Base-by-base conservation (phyloP, 1,140 invertebrate genomes). In the Drosophila asahinai region DNA sequence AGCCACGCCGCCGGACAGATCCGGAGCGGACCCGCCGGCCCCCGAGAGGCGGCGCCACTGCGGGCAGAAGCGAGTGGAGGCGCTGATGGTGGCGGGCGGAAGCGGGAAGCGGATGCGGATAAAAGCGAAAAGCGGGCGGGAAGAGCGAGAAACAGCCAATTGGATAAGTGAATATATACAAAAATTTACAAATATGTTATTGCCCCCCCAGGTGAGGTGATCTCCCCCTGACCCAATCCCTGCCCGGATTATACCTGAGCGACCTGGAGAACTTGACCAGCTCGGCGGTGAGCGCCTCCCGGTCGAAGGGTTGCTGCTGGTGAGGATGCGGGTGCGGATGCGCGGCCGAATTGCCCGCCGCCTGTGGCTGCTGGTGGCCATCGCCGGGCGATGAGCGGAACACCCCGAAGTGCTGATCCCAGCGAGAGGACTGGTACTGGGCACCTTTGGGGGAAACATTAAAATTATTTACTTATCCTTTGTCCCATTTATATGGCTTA, bases 231-330 rank as follows among this genome's bases (percentile, higher is more conserved):
- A 2, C 22, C 22, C 8, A n/a, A n/a, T 22, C 1, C 19, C 54
- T 12, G 9, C 15, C 17, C 30, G 22, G 8, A 58, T 33, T 42
- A 19, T 92, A 93, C 75, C 94, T 94, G 33, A 96, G 92, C 6
- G 94, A 94, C 86, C 95, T 94, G 4, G 96, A 96, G 83, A 96
- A 96, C 61, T 96, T 94, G 59, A 96, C 91, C 72, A 96, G 95
- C 45, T 96, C 95, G 4, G 95, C 94, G 40, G 96, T 97, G 70
- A 97, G 93, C 15, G 95, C 94, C 60, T 95, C 93, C 76, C 96
- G 76, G 83, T 94, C 91, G 62, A 93, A 84, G 73, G 95, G 87
- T 42, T 90, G 83, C 51, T 80, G 67, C 12, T 76, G 48, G 15
- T 73, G 72, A 5, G 58, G 22, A 43, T 55, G 70, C 40, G 48